phyloP scores from a whole-genome alignment of 2,888 invertebrate species.

The Pediacus dermestoides region DNA sequence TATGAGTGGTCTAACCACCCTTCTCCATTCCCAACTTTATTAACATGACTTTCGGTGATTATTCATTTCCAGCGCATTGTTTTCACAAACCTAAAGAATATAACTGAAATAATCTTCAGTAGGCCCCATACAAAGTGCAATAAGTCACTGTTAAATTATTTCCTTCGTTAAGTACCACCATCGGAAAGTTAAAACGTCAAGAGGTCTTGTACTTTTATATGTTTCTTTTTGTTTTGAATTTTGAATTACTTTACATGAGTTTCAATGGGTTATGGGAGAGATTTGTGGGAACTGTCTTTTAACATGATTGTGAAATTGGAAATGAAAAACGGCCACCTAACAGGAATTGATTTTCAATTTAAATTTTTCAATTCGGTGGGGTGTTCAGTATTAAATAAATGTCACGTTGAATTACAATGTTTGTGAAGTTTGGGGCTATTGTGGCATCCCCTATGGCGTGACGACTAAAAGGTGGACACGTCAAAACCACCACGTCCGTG shows the following conservation, averaged over 20 bases:
- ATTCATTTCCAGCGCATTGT: conserved; percentile 30
- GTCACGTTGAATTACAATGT: conserved; percentile 32
- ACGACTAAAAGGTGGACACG: conserved; percentile 17
- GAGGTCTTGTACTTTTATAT: conserved; percentile 3
- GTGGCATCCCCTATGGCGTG: conserved; percentile 23
- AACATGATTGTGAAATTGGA: too few relatives aligned
- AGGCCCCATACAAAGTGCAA: conserved; percentile 5
- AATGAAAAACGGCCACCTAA: too few relatives aligned
- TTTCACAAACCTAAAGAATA: conserved; percentile 16
- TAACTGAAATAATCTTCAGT: conserved; percentile 6
- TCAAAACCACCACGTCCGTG: conserved; percentile 13
- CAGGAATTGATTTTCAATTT: too few relatives aligned
- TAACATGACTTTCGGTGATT: conserved; percentile 19
- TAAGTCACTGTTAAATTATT: conserved; percentile 5
- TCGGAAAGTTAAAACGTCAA: conserved; percentile 4
- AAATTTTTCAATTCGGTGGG: too few relatives aligned
- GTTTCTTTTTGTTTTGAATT: too few relatives aligned
- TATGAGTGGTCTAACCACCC: conserved; percentile 19
- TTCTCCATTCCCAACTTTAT: conserved; percentile 22
- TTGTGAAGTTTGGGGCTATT: conserved; percentile 30
- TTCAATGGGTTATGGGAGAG: too few relatives aligned
- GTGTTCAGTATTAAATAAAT: conserved; percentile 34
- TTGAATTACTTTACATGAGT: too few relatives aligned
- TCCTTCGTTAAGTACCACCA: not conserved
- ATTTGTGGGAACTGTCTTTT: too few relatives aligned